Evolutionary conservation across 2,797 vertebrate species (phyloP).

Genomic region (Sternotherus odoratus): DNA sequence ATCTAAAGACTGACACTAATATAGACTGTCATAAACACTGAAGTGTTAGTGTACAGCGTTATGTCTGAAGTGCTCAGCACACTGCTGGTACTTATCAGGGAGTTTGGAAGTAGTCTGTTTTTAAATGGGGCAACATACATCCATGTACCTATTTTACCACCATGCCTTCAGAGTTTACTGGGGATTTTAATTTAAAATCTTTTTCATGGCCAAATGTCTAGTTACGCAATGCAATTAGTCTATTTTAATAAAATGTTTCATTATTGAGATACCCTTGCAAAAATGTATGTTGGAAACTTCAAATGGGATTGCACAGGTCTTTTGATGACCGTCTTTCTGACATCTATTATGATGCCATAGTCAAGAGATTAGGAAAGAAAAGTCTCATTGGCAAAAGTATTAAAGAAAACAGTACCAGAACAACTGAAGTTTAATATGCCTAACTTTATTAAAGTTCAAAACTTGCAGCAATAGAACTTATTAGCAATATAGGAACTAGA

Average conservation of each 20-base stretch:
- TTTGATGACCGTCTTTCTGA: not conserved
- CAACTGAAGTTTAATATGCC: conserved; percentile 1
- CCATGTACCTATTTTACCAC: not conserved
- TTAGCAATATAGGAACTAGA: not conserved
- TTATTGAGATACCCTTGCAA: not conserved
- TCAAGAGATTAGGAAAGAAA: not conserved
- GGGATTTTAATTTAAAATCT: not conserved
- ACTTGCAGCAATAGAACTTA: not conserved
- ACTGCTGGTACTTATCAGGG: not conserved
- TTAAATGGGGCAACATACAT: not conserved
- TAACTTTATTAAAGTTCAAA: not conserved
- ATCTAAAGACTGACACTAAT: not conserved
- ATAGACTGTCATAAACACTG: not conserved
- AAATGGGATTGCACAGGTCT: not conserved
- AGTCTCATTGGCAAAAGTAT: not conserved
- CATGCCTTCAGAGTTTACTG: not conserved
- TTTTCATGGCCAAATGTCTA: not conserved
- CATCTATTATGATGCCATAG: not conserved
- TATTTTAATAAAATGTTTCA: not conserved
- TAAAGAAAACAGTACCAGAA: not conserved
- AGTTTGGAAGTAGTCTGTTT: not conserved
- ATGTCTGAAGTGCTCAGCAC: not conserved
- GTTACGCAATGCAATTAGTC: accelerated
- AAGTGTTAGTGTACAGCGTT: not conserved
- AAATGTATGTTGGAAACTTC: not conserved